Conservation (phyloP, 2,797 vertebrate genomes). For the Hyperoplus lanceolatus region DNA sequence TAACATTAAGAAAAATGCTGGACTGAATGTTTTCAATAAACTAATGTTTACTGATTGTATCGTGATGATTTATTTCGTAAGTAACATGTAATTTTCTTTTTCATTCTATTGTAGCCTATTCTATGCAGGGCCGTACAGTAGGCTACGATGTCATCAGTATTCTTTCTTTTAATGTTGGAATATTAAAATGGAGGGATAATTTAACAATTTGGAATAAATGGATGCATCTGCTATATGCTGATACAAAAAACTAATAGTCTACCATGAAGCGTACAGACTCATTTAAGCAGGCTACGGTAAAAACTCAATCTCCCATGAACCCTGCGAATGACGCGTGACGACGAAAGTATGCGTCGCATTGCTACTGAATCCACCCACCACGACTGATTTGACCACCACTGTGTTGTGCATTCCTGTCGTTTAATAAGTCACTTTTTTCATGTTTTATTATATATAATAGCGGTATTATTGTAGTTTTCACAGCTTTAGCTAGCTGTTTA, state of each 20-base stretch:
- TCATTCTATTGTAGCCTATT: neutral
- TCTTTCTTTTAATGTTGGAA: neutral
- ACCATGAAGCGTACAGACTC: no score
- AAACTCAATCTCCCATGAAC: conserved; percentile 67
- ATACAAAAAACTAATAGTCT: no score
- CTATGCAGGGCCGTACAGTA: neutral
- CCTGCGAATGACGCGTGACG: neutral
- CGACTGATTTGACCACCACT: neutral
- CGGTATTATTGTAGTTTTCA: neutral
- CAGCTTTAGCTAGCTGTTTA: neutral
- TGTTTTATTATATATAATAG: neutral
- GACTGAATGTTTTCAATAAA: conserved; percentile 86
- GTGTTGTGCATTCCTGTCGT: conserved; percentile 1
- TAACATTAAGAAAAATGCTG: conserved; percentile 76
- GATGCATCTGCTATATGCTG: neutral
- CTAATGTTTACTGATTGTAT: conserved; percentile 73
- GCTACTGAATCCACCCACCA: neutral
- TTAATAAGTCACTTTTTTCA: neutral
- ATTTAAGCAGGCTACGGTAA: neutral
- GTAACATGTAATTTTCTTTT: neutral
- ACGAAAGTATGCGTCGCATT: conserved; percentile 28
- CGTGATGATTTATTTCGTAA: conserved; percentile 42
- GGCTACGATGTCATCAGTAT: neutral
- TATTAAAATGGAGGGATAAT: neutral
- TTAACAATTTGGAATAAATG: neutral